Evolutionary conservation across 1,140 invertebrate species (phyloP), one percentile per base, ranked within the genome.

Genomic region (Brachionus koreanus): DNA sequence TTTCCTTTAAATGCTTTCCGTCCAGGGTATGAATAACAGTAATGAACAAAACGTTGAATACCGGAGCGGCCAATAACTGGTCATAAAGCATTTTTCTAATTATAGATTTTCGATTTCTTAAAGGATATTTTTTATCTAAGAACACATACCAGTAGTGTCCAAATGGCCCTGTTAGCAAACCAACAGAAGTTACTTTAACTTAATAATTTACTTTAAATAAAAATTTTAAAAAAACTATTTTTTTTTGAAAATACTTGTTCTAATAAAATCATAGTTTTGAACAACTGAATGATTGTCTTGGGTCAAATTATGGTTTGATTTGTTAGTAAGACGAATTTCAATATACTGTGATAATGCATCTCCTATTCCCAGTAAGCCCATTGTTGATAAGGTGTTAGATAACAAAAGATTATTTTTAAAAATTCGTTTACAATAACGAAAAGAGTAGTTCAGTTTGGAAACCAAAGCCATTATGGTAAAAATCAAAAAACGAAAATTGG

Each of bases 111-210:
- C 3, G 33, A 23, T 49, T 79, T 37, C 10, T 57, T 1, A 57
- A 57, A 19, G 76, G 49, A 61, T 61, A 79, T 29, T 65, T 79
- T 79, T 79, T 79, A 10, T 79, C 76, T 23, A 79, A 42, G 10
- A 35, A 65, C 5, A 35, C 10, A 42, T 79, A 79, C 76, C 76
- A 79, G 10, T 63, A 61, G 39, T 79, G 76, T 61, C 33, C 37
- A 65, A 79, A 61, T 39, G 76, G 76, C 7, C 76, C 76, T 19
- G 61, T 79, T 37, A 79, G 42, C 7, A 61, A 43, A 33, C 76
- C 76, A 1, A 79, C 61, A 10, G 46, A 37, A 16, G 76, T 25
- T 13, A 79, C 76, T 16, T 65, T 79, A 2, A 43, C 76, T 79
- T 23, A 1, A 74, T 46, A 25, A 74, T 16, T 65, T 65, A 61